A percentile compares a stretch with the other conserved stretches of the same genome.
phyloP scores from a whole-genome alignment of 2,888 invertebrate species.

The Cataglyphis albicans region DNA sequence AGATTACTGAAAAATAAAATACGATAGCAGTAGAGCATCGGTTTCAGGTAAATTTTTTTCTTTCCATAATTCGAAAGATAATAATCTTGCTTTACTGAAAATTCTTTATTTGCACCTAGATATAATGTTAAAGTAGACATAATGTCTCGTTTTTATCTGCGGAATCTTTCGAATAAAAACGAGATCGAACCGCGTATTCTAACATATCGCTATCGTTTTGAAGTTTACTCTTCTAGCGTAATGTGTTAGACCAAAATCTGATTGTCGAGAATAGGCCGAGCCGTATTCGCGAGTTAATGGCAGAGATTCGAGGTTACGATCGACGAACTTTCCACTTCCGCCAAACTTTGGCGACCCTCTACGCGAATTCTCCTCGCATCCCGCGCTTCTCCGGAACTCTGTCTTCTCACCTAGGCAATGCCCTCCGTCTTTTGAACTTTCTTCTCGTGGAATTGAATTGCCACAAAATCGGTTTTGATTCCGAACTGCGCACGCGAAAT shows the following conservation, averaged over 20 bases:
- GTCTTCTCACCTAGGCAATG: slow-evolving; percentile 47
- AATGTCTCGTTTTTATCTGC: neutral
- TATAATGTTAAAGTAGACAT: neutral
- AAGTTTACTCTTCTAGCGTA: slow-evolving; percentile 54
- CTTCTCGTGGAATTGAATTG: slow-evolving; percentile 72
- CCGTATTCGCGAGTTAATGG: slow-evolving; percentile 67
- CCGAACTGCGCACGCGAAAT: slow-evolving; percentile 59
- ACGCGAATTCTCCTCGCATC: slow-evolving; percentile 37
- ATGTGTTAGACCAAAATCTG: slow-evolving; percentile 66
- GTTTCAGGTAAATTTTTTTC: neutral
- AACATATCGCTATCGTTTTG: slow-evolving; percentile 45
- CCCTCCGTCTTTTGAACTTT: slow-evolving; percentile 65
- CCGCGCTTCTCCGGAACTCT: slow-evolving; percentile 12
- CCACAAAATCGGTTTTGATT: slow-evolving; percentile 68
- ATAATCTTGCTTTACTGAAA: neutral
- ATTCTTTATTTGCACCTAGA: slow-evolving; percentile 7
- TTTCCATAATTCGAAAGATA: neutral
- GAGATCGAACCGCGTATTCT: slow-evolving; percentile 13
- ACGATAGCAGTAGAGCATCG: neutral
- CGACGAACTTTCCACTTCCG: slow-evolving; percentile 74
- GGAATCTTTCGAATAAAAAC: slow-evolving; percentile 21
- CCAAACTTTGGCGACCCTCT: slow-evolving; percentile 64
- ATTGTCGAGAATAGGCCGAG: slow-evolving; percentile 72
- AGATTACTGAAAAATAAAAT: slow-evolving; percentile 2
- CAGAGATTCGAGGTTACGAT: slow-evolving; percentile 71